Base-by-base conservation (phyloP, 2,797 vertebrate genomes). In the Sebastes diaconus region DNA sequence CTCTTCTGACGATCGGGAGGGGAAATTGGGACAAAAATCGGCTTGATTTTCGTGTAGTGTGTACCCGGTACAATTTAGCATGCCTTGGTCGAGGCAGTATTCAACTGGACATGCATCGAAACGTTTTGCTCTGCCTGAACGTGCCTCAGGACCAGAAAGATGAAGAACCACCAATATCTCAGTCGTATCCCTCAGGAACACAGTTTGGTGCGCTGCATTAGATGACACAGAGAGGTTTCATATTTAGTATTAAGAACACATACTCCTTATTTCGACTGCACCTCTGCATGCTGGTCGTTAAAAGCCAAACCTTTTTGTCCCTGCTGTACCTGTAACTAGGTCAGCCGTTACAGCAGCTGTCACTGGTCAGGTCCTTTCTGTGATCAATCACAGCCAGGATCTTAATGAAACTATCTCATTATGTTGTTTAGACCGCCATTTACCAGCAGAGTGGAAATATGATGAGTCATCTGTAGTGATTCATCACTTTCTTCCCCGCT, bases 391-490 rank as follows among this genome's bases (percentile, higher is more conserved):
- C 81, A 80, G 83, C 69, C 68, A 71, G 68, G 42, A 68, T 55
- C 73, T 68, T 86, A 85, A 86, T 86, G 69, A 82, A 88, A 84
- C 75, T 54, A 46, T 46, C 80, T 85, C 81, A 89, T 91, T 84
- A 84, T 68, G 60, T 83, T 46, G 87, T 85, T 87, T 77, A 68
- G 78, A 68, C 65, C n/a, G 1, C 64, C 63, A 71, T 83, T 86
- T 61, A 73, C 70, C 73, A 80, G 73, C 46, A 11, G 59, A 79
- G 57, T 79, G 65, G 64, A 81, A 87, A 88, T 91, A 75, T 90
- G 42, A 46, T 46, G 42, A 46, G 16, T 46, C 42, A 18, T 46
- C 42, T 46, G 42, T 42, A 61, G 87, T 78, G 71, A 88, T 78
- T 88, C 72, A 81, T 87, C 84, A 78, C 74, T 80, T 81, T 75